Conservation (phyloP, 2,113 vertebrate genomes). For the Orycteropus afer region DNA sequence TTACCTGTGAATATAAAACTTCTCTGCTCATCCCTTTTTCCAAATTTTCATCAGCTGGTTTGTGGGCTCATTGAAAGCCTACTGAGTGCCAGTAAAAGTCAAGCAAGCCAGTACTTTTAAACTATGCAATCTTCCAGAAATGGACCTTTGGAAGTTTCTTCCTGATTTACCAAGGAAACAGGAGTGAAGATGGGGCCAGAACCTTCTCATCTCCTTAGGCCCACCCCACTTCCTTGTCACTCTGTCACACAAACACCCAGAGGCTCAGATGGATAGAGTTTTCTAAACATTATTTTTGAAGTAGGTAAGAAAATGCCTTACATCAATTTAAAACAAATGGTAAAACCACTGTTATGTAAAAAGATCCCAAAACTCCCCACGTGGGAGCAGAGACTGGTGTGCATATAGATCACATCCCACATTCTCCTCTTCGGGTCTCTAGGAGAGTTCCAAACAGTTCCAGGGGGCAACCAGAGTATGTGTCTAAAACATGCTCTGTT, state of each 20-base stretch:
- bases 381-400: not conserved
- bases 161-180: not conserved
- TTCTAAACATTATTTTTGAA: not conserved
- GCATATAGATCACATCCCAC: not conserved
- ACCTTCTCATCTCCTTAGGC: not conserved
- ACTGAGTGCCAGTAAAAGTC: conserved; percentile 49
- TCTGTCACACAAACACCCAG: not conserved
- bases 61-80: not conserved
- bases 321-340: conserved; percentile 21
- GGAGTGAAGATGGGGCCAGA: not conserved
- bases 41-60: conserved; percentile 64
- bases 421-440: not conserved
- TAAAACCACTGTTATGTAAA: not conserved
- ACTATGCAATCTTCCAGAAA: conserved; percentile 27
- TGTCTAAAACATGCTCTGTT: not conserved
- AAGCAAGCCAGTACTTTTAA: conserved; percentile 50
- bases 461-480: not conserved
- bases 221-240: not conserved
- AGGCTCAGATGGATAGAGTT: not conserved
- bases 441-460: not conserved
- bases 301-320: not conserved
- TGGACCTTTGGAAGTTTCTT: conserved; percentile 5
- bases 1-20: conserved; percentile 50
- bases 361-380: not conserved
- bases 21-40: not conserved